phyloP scores from a whole-genome alignment of 2,797 vertebrate species.

The Vireo griseus region DNA sequence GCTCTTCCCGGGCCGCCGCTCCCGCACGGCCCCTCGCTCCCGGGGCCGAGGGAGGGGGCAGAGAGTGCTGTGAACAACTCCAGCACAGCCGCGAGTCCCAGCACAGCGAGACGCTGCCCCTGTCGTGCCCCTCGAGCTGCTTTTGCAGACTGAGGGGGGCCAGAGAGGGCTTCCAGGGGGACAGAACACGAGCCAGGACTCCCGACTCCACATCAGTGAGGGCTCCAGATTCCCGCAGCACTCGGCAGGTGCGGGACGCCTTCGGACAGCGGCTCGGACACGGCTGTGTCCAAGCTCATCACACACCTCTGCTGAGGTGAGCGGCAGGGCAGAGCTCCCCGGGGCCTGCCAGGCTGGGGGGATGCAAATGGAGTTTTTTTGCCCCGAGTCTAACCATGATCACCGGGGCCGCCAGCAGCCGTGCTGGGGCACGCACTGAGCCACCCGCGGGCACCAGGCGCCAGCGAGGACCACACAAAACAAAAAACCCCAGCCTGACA shows the following conservation, averaged over 20 bases:
- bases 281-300: background rate
- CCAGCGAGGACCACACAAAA: background rate
- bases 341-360: background rate
- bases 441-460: rapidly evolving
- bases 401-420: rapidly evolving
- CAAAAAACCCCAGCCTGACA: background rate
- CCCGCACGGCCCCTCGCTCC: background rate
- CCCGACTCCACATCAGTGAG: too few species aligned
- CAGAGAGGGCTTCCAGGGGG: rapidly evolving
- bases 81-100: background rate
- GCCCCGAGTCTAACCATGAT: rapidly evolving
- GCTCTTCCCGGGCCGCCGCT: background rate
- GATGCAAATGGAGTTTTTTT: background rate
- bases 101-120: rapidly evolving
- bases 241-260: rapidly evolving
- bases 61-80: rapidly evolving
- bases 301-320: rapidly evolving
- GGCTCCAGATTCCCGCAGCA: background rate
- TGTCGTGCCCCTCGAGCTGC: rapidly evolving
- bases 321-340: background rate
- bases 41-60: rapidly evolving
- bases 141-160: background rate
- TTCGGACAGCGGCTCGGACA: background rate
- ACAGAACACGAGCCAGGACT: rapidly evolving
- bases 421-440: background rate